Percentiles rank a stretch among this genome's conserved stretches.
Evolutionary conservation across 1,140 invertebrate species (phyloP).

Genomic region (Neelides sp.): DNA sequence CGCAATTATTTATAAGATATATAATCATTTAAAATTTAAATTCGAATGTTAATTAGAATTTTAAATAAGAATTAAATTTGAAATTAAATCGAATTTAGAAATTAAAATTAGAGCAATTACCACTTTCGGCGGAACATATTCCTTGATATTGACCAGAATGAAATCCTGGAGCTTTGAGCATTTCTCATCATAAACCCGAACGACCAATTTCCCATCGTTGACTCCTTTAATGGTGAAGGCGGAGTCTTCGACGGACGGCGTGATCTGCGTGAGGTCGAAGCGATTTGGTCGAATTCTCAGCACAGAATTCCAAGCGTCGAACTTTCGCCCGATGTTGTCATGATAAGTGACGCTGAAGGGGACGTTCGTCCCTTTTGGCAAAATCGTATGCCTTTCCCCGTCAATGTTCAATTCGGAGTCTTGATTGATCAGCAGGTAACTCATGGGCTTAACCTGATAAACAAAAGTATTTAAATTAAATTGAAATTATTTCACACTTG

Average conservation of each 20-base stretch:
- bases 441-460: slow-evolving; percentile 38
- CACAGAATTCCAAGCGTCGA: slow-evolving; percentile 36
- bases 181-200: background rate
- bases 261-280: slow-evolving; percentile 38
- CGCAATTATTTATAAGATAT: no score
- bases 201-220: no score
- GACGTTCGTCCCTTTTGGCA: slow-evolving; percentile 39
- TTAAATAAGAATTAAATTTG: no score
- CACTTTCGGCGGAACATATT: no score
- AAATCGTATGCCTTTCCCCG: slow-evolving; percentile 29
- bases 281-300: slow-evolving; percentile 37
- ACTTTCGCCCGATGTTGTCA: slow-evolving; percentile 39
- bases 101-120: no score
- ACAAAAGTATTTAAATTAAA: slow-evolving; percentile 13
- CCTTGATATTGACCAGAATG: no score
- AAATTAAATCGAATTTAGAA: no score
- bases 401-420: slow-evolving; percentile 31
- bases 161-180: no score
- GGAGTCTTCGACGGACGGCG: slow-evolving; percentile 35
- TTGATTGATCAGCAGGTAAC: slow-evolving; percentile 39
- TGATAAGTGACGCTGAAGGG: slow-evolving; percentile 37
- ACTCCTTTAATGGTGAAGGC: no score
- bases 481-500: slow-evolving; percentile 1
- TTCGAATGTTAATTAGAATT: no score
- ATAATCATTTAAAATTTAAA: no score